phyloP scores from a whole-genome alignment of 2,113 vertebrate genomes.

The Oenanthe melanoleuca region DNA sequence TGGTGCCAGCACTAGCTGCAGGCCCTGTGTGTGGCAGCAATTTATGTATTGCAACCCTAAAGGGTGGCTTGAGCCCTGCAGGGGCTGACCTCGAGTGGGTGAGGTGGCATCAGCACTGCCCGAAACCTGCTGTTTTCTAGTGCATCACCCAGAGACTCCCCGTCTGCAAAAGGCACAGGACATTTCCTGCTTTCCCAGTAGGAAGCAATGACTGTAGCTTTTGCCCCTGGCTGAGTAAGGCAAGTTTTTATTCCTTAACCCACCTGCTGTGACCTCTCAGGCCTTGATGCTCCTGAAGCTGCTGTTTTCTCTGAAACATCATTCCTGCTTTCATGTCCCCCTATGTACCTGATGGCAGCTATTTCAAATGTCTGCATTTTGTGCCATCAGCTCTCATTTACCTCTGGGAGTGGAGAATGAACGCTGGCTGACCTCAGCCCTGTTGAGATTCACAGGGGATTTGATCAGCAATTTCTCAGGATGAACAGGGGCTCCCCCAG shows the following conservation, averaged over 20 bases:
- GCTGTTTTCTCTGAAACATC: neutral
- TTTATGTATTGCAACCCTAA: fast-evolving
- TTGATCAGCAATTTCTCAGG: neutral
- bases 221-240: neutral
- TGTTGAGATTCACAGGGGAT: neutral
- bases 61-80: neutral
- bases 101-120: neutral
- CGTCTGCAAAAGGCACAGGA: neutral
- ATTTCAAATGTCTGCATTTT: neutral
- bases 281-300: neutral
- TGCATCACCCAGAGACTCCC: neutral
- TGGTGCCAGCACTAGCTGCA: neutral
- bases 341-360: neutral
- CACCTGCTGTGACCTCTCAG: neutral
- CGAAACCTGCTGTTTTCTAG: fast-evolving
- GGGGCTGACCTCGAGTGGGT: neutral
- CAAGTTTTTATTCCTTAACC: neutral
- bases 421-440: neutral
- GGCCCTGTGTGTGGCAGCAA: neutral
- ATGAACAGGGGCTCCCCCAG: too few relatives aligned
- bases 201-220: neutral
- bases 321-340: neutral
- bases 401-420: neutral
- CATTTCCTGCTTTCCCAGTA: neutral
- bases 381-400: neutral